Conservation (phyloP, 1,140 invertebrate species). For the Paramacrobiotus metropolitanus region DNA sequence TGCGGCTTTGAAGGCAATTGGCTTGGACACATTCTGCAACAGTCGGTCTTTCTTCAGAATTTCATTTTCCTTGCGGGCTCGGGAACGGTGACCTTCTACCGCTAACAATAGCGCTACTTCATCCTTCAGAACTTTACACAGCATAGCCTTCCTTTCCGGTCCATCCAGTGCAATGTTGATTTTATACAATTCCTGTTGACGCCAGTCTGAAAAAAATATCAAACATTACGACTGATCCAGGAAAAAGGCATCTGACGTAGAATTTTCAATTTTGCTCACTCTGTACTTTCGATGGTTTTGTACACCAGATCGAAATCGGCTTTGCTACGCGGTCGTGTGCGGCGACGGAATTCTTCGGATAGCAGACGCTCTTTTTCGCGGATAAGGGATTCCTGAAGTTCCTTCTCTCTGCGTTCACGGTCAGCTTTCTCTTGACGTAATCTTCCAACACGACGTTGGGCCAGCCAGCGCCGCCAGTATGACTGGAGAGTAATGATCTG, state of each 20-base stretch:
- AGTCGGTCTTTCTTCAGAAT: not conserved
- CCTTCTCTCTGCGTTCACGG: not conserved
- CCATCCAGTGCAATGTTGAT: not conserved
- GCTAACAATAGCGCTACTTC: not conserved
- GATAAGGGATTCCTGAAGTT: not conserved
- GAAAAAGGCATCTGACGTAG: not conserved
- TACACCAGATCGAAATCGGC: not conserved
- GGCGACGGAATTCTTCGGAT: not conserved
- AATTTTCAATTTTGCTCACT: too few species aligned
- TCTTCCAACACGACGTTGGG: not conserved
- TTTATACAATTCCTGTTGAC: not conserved
- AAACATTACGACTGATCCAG: not conserved
- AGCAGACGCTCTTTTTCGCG: not conserved
- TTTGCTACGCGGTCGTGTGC: not conserved
- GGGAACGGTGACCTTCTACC: not conserved
- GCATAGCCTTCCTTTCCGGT: not conserved
- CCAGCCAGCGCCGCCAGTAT: not conserved
- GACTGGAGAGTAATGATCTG: not conserved
- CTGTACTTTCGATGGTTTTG: not conserved
- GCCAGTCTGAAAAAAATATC: not conserved
- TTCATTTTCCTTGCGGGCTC: not conserved
- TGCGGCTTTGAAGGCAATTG: not conserved
- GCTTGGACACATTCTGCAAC: not conserved
- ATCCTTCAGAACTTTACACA: not conserved
- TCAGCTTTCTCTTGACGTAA: not conserved